phyloP scores from a whole-genome alignment of 2,113 vertebrate species.

The Picathartes gymnocephalus region DNA sequence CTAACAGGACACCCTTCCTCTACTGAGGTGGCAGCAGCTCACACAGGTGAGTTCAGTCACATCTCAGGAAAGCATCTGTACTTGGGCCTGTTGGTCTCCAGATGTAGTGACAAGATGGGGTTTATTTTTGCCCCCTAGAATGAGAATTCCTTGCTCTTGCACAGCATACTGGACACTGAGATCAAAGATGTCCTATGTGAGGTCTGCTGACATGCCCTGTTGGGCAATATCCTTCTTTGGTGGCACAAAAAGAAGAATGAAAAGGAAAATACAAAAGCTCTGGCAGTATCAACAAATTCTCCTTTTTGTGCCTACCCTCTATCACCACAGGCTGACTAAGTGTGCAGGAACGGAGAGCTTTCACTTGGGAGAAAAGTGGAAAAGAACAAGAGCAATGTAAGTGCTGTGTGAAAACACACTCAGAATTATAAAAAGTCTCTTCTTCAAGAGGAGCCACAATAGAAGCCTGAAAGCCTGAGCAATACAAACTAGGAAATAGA shows the following conservation, averaged over 20 bases:
- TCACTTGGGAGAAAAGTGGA: neutral
- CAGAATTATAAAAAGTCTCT: constrained; percentile 1
- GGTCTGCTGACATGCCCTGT: neutral
- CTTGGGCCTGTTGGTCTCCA: neutral
- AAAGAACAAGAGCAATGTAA: constrained; percentile 10
- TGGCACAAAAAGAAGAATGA: neutral
- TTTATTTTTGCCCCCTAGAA: neutral
- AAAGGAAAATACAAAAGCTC: neutral
- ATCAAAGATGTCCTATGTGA: neutral
- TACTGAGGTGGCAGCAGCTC: neutral
- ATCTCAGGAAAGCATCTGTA: neutral
- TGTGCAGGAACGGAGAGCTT: neutral
- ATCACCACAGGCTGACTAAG: neutral
- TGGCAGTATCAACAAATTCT: neutral
- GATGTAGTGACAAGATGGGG: neutral
- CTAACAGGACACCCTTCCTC: neutral
- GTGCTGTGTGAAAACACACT: neutral
- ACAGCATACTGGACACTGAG: neutral
- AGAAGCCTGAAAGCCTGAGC: neutral
- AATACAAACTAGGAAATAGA: constrained; percentile 36
- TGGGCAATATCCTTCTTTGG: neutral
- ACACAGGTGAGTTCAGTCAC: neutral
- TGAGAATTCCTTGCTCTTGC: neutral
- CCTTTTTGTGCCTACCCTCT: neutral
- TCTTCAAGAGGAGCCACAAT: neutral